Evolutionary conservation across 2,113 vertebrate species (phyloP).

Genomic region (Regulus satrapa): DNA sequence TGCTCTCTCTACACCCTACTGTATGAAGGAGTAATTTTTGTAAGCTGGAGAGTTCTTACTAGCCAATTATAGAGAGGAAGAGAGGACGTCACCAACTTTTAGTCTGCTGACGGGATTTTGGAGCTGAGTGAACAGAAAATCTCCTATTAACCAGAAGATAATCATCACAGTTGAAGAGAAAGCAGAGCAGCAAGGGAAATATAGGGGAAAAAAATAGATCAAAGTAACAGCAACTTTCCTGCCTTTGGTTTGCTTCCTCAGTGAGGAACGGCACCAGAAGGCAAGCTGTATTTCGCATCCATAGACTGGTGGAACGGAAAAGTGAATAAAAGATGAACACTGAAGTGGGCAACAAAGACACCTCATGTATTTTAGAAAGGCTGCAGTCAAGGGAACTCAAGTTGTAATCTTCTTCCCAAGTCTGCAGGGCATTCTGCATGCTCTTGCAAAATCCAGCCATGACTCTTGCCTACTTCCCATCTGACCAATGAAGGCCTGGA

Average conservation of each 20-base stretch:
- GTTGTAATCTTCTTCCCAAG: not conserved
- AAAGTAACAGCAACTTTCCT: not conserved
- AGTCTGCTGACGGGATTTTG: not conserved
- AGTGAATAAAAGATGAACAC: not conserved
- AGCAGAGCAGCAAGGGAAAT: not conserved
- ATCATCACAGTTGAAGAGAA: not conserved
- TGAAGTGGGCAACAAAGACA: not conserved
- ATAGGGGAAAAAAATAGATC: not conserved
- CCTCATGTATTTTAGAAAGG: not conserved
- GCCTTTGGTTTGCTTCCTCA: not conserved
- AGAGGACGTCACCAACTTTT: not conserved
- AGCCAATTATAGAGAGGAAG: not conserved
- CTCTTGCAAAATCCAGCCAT: not conserved
- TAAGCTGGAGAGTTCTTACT: not conserved
- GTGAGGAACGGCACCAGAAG: not conserved
- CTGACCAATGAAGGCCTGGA: not conserved
- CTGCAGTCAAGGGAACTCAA: not conserved
- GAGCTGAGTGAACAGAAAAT: not conserved
- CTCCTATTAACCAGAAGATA: not conserved
- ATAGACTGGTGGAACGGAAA: not conserved
- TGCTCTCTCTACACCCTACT: not conserved
- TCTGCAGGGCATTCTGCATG: not conserved
- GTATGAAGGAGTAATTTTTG: not conserved
- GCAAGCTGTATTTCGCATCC: not conserved
- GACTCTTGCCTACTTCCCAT: not conserved